phyloP scores from a whole-genome alignment of 2,888 invertebrate species.

The Furcula furcula region DNA sequence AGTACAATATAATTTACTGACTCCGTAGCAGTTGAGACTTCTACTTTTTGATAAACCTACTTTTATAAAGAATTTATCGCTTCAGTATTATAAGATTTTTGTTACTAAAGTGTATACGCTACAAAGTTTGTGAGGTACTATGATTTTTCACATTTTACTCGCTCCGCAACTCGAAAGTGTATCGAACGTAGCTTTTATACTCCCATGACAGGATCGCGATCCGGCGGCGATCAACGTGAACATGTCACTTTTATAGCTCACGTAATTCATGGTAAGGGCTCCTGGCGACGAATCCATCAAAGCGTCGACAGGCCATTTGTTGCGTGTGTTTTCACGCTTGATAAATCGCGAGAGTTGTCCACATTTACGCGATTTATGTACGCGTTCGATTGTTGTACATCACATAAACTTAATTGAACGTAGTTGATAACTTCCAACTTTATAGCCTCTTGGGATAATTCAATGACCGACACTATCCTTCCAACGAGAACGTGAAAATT shows the following conservation, averaged over 20 bases:
- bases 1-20: conserved; percentile 1
- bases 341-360: conserved; percentile 74
- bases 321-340: conserved; percentile 76
- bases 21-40: neutral
- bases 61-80: conserved; percentile 8
- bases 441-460: conserved; percentile 9
- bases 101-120: conserved; percentile 6
- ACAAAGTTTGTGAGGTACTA: conserved; percentile 18
- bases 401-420: conserved; percentile 56
- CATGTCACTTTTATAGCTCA: conserved; percentile 53
- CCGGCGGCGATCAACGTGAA: conserved; percentile 35
- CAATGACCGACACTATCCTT: neutral
- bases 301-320: conserved; percentile 77
- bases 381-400: conserved; percentile 53
- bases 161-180: conserved; percentile 12
- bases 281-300: conserved; percentile 78
- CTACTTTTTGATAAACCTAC: neutral
- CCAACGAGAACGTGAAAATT: neutral
- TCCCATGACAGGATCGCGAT: conserved; percentile 34
- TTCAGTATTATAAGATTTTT: conserved; percentile 8
- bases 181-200: conserved; percentile 31
- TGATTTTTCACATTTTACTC: conserved; percentile 28
- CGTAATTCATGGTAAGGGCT: conserved; percentile 64
- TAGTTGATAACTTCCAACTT: conserved; percentile 22
- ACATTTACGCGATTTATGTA: conserved; percentile 73